These are phyloP conservation scores for Mastomys natalensis DNA, from an alignment of 2,113 vertebrate genomes.

Conservation along the genomic window DNA sequence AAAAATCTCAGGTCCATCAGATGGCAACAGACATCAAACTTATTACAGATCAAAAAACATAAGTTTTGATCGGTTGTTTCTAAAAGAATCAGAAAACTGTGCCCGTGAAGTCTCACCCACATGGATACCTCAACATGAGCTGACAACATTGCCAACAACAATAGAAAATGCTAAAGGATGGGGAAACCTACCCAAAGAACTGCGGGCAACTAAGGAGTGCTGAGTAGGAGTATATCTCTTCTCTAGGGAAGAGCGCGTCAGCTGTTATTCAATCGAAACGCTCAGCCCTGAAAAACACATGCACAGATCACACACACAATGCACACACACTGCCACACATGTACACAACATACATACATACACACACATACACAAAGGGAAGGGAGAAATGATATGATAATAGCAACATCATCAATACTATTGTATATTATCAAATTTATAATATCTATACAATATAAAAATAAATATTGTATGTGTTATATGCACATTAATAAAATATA, in stretches of 20 bases:
- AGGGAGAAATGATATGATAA: no score
- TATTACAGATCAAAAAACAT: not conserved
- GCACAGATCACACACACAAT: not conserved
- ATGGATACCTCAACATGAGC: not conserved
- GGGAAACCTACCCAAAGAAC: not conserved
- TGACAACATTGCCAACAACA: not conserved
- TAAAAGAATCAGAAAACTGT: not conserved
- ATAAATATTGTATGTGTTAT: no score
- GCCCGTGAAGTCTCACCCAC: not conserved
- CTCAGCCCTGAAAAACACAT: not conserved
- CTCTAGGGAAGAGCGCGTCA: not conserved
- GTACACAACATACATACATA: no score
- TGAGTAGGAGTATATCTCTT: not conserved
- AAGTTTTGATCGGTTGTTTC: not conserved
- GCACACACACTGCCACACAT: not conserved
- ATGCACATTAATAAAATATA: not conserved
- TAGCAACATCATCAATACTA: no score
- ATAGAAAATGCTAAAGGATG: not conserved
- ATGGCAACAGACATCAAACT: not conserved
- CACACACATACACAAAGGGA: no score
- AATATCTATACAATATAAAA: no score
- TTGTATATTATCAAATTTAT: no score
- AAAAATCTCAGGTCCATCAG: not conserved
- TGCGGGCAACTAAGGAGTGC: not conserved
- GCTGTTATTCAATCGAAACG: not conserved